Conservation (phyloP, 2,888 invertebrate species). For the Neoitamus cyanurus region DNA sequence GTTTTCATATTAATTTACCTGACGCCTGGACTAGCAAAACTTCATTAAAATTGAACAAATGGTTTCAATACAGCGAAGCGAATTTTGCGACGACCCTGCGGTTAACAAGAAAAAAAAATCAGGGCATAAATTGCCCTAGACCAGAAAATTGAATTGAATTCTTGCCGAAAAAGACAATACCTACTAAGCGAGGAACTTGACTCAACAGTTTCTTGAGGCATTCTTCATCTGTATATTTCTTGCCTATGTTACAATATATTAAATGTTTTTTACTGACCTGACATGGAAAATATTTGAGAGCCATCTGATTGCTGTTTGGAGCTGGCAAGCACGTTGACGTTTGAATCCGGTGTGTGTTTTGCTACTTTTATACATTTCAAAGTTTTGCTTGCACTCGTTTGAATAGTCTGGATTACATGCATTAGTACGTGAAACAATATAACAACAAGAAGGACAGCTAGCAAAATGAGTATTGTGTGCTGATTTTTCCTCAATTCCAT, state of each 20-base stretch:
- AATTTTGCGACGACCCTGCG: too few species aligned
- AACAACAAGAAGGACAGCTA: constrained; percentile 58
- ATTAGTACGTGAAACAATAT: constrained; percentile 50
- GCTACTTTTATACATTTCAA: neutral
- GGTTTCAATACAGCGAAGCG: too few species aligned
- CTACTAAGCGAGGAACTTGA: too few species aligned
- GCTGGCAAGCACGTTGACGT: neutral
- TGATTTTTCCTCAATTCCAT: constrained; percentile 59
- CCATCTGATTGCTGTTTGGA: neutral
- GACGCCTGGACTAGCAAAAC: too few species aligned
- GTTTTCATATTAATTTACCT: too few species aligned
- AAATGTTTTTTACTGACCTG: neutral
- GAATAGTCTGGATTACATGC: neutral
- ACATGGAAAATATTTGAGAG: constrained; percentile 18
- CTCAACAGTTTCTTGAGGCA: neutral
- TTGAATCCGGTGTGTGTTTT: neutral
- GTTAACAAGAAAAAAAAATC: too few species aligned
- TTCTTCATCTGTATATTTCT: constrained; percentile 58
- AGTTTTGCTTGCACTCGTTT: neutral
- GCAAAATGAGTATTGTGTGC: constrained; percentile 58
- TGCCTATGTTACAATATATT: constrained; percentile 51
- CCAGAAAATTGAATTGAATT: too few species aligned
- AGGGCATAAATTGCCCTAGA: too few species aligned
- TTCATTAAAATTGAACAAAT: too few species aligned
- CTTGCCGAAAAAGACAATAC: too few species aligned